Evolutionary conservation across 2,888 invertebrate species (phyloP).

Genomic region (Chalcosyrphus nemorum): DNA sequence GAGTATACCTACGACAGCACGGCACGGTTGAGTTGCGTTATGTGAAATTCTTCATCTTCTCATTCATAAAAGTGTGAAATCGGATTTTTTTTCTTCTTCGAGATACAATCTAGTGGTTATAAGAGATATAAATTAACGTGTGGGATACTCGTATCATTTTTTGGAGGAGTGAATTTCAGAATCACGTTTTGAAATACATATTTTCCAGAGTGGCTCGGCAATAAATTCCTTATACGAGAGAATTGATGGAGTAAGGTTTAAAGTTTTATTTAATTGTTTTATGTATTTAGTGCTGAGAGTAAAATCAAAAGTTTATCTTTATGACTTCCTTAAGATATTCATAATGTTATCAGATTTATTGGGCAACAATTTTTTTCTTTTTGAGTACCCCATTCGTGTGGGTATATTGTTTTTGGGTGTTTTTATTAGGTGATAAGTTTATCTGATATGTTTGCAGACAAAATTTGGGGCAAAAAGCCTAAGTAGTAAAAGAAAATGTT

Average conservation of each 20-base stretch:
- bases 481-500: neutral
- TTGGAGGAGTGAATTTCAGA: neutral
- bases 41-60: conserved; percentile 31
- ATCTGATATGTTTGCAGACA: neutral
- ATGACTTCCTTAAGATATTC: conserved; percentile 30
- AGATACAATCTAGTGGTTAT: conserved; percentile 18
- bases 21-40: neutral
- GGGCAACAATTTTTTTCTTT: conserved; percentile 1
- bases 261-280: conserved; percentile 5
- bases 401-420: neutral
- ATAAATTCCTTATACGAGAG: conserved; percentile 17
- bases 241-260: neutral
- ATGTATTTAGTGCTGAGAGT: neutral
- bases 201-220: neutral
- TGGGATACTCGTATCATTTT: neutral
- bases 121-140: neutral
- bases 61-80: conserved; percentile 59
- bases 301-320: conserved; percentile 34
- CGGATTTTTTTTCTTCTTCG: conserved; percentile 35
- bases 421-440: conserved; percentile 12
- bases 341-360: conserved; percentile 42
- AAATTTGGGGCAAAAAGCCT: neutral
- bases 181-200: neutral
- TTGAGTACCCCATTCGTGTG: neutral
- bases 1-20: too few species aligned